These are phyloP conservation scores for Drosophila maculinotata DNA, from an alignment of 2,888 invertebrate species.

Conservation along the genomic window DNA sequence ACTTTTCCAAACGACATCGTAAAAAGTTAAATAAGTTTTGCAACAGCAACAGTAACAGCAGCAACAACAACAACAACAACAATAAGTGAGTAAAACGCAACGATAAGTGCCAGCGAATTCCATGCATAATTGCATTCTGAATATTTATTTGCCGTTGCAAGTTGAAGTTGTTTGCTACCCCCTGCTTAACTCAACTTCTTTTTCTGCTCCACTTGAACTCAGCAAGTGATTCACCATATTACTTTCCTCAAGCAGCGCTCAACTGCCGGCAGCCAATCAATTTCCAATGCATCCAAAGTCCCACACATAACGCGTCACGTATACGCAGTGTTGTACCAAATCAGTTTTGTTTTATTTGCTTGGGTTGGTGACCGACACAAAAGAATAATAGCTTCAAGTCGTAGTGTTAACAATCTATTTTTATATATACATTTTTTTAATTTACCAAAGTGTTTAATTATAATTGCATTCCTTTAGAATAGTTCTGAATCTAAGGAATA, in stretches of 20 bases:
- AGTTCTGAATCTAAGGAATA: no score
- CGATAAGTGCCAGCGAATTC: conserved; percentile 72
- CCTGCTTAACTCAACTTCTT: background rate
- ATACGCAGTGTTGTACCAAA: conserved; percentile 13
- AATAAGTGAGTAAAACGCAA: conserved; percentile 39
- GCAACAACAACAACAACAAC: conserved; percentile 20
- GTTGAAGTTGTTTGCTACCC: conserved; percentile 8
- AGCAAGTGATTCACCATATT: background rate
- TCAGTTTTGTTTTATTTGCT: background rate
- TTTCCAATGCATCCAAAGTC: no score
- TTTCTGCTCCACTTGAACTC: background rate
- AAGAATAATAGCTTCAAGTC: no score
- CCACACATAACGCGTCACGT: no score
- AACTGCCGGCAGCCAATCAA: no score
- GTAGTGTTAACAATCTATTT: no score
- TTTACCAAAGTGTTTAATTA: no score
- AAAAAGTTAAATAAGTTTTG: conserved; percentile 76
- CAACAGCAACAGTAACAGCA: conserved; percentile 23
- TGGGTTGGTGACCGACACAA: no score
- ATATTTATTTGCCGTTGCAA: conserved; percentile 57
- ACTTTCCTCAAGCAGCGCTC: no score
- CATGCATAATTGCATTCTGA: conserved; percentile 76
- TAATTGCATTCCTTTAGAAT: no score
- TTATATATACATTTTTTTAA: no score
- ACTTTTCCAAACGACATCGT: conserved; percentile 77